Base-by-base conservation (phyloP, 2,888 invertebrate species). In the Byasa hedistus region DNA sequence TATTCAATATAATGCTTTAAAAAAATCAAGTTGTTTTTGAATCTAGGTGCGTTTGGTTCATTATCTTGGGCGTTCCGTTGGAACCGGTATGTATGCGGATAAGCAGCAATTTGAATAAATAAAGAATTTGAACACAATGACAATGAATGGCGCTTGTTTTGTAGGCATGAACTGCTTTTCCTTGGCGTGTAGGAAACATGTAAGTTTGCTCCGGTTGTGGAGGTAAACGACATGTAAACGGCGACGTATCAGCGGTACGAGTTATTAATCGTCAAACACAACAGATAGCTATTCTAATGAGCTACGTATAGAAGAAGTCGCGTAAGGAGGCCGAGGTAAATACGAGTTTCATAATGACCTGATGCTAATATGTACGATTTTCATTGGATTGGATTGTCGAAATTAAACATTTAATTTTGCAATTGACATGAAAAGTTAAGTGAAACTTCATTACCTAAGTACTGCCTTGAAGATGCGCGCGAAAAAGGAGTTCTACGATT, bases 261-360 rank as follows among this genome's bases (percentile, higher is more conserved):
- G 84, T 89, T 89, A 87, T 90, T 90, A 89, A 90, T 90, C 89
- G 86, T 85, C 83, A 86, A 84, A 82, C 85, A 81, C 80, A 85
- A 81, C 84, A 84, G 91, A 91, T 91, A 91, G 83, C 87, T 89
- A 91, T 91, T 91, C 91, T 90, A 91, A 91, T 91, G 89, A 91
- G 87, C 79, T 77, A 64, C 70, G 59, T 66, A 81, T 79, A 79
- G 75, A 71, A 75, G 73, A 80, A 80, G 76, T 75, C 76, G 72
- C 75, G 81, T 82, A 91, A 90, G 80, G 87, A 91, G 90, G 87
- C 82, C 91, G 90, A 89, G 88, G 89, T 84, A 75, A 89, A 82
- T 75, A 80, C 73, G 79, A 78, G 77, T 84, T 81, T 82, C 78
- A 69, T 69, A 63, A 66, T 63, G 61, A 66, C 36, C 39, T 39